Evolutionary conservation across 2,797 vertebrate genomes (phyloP).

Genomic region (Aphelocoma californica): DNA sequence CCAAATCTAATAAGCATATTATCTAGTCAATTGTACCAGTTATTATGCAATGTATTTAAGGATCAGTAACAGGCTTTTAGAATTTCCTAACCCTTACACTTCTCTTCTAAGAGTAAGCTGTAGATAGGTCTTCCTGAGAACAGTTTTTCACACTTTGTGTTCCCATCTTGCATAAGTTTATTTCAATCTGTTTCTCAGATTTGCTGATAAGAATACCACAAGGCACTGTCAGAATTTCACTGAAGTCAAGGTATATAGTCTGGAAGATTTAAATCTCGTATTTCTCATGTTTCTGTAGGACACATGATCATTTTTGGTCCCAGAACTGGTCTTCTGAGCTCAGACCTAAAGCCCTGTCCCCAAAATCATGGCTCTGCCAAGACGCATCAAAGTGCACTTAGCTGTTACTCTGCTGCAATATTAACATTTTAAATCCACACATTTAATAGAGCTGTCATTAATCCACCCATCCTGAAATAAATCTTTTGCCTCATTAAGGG

Average conservation of each 20-base stretch:
- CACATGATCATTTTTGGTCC: not conserved
- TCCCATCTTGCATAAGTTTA: conserved; percentile 38
- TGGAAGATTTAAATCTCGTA: not conserved
- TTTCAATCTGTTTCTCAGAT: conserved; percentile 44
- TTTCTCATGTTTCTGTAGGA: not conserved
- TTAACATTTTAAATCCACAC: not conserved
- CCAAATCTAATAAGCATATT: not conserved
- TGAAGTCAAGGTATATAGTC: not conserved
- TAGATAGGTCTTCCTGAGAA: conserved; percentile 8
- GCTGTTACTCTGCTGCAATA: not conserved
- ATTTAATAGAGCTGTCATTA: not conserved
- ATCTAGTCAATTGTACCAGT: not conserved
- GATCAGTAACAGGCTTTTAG: not conserved
- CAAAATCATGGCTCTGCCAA: not conserved
- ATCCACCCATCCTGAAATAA: not conserved
- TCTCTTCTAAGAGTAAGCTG: not conserved
- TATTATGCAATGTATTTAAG: not conserved
- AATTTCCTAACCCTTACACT: conserved; percentile 7
- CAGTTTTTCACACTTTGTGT: conserved; percentile 35
- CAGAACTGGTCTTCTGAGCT: not conserved
- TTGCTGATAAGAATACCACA: not conserved
- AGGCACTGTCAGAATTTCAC: not conserved
- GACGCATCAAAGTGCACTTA: not conserved
- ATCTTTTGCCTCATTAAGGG: not conserved
- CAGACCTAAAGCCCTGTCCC: not conserved